A percentile compares a stretch with the other conserved stretches of the same genome.
Evolutionary conservation across 2,797 vertebrate species (phyloP).

Genomic region (Pseudomugil tenellus): DNA sequence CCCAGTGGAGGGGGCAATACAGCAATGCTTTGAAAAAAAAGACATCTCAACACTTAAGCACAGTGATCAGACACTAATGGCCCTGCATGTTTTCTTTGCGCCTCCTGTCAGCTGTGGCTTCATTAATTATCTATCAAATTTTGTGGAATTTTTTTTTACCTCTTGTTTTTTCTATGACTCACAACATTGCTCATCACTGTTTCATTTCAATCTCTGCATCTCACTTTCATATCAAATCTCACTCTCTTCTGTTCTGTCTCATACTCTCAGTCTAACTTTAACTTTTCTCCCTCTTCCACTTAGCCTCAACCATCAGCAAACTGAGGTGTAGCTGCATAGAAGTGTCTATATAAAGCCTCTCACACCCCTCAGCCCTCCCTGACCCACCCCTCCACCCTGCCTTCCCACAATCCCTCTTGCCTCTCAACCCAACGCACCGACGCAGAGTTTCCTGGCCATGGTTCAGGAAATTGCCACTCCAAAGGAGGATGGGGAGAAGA

Average conservation of each 20-base stretch:
- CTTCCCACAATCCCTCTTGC: conserved; percentile 92
- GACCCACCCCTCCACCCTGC: conserved; percentile 69
- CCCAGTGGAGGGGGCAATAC: too few relatives aligned
- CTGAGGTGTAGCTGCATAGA: conserved; percentile 21
- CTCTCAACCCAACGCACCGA: conserved; percentile 76
- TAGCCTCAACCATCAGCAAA: conserved; percentile 30
- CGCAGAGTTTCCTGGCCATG: conserved; percentile 96
- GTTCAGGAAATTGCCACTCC: conserved; percentile 97
- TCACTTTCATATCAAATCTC: conserved; percentile 6
- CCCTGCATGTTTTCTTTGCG: background rate
- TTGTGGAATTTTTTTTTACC: background rate
- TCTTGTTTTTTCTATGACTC: conserved; percentile 6
- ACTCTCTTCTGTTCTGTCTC: background rate
- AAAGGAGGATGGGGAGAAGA: conserved; percentile 67
- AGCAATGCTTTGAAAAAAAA: too few relatives aligned
- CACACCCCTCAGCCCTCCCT: conserved; percentile 73
- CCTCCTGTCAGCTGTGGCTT: conserved; percentile 47
- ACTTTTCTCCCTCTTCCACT: background rate
- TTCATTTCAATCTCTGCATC: conserved; percentile 9
- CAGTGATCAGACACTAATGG: too few relatives aligned
- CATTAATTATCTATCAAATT: conserved; percentile 33
- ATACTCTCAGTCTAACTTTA: background rate
- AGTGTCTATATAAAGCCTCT: conserved; percentile 62
- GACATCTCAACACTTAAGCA: too few relatives aligned
- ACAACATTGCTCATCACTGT: conserved; percentile 8